Percentiles rank a stretch among this genome's conserved stretches.
Conservation (phyloP, 2,113 vertebrate genomes). For the Plectropomus leopardus region DNA sequence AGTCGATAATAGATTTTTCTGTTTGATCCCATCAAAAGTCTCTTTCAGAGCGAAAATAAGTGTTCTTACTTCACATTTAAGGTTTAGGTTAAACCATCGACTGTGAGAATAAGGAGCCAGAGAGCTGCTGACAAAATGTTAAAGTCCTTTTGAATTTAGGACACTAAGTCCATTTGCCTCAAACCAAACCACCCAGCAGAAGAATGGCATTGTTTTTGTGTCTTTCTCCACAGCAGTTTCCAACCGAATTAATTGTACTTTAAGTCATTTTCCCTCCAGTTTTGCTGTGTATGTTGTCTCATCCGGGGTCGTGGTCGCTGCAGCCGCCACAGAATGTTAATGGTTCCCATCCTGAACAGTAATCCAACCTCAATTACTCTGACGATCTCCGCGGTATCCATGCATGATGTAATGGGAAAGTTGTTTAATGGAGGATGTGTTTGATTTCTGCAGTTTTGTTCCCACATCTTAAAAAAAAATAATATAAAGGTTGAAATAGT, state of each 20-base stretch:
- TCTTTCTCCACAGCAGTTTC: neutral
- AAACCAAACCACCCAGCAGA: slow-evolving; percentile 5
- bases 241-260: neutral
- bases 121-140: neutral
- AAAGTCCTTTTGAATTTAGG: neutral
- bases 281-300: slow-evolving; percentile 12
- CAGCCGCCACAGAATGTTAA: slow-evolving; percentile 42
- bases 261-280: neutral
- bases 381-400: neutral
- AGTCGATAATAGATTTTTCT: neutral
- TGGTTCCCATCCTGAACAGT: slow-evolving; percentile 30
- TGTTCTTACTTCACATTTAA: too few relatives aligned
- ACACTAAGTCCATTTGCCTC: neutral
- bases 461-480: neutral
- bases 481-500: neutral
- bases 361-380: slow-evolving; percentile 3
- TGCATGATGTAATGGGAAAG: neutral
- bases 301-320: neutral
- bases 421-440: neutral
- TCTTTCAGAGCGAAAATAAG: too few relatives aligned
- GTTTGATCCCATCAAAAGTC: neutral
- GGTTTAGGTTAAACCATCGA: neutral
- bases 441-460: neutral
- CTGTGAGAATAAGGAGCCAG: neutral
- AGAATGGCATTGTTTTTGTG: slow-evolving; percentile 15